A percentile compares a stretch with the other conserved stretches of the same genome.
These are phyloP conservation scores for Tetanocera ferruginea DNA, from an alignment of 2,888 invertebrate species.

Conservation along the genomic window DNA sequence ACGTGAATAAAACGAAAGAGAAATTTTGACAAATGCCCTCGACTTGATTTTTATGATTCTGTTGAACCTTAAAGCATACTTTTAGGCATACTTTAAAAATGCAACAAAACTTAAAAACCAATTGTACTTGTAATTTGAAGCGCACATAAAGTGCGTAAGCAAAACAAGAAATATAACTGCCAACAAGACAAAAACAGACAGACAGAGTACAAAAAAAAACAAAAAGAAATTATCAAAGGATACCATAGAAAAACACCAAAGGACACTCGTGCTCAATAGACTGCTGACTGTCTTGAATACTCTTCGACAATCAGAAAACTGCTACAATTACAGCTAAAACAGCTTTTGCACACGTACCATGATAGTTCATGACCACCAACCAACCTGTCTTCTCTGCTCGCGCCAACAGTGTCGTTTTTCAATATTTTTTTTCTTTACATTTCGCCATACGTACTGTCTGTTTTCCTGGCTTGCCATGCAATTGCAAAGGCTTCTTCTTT, in stretches of 20 bases:
- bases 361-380: background rate
- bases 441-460: background rate
- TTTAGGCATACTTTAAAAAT: background rate
- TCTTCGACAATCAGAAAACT: background rate
- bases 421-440: background rate
- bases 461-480: background rate
- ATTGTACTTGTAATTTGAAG: background rate
- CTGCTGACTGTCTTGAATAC: background rate
- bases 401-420: slow-evolving; percentile 8
- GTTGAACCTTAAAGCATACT: background rate
- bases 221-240: slow-evolving; percentile 20
- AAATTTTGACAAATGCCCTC: background rate
- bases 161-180: slow-evolving; percentile 1
- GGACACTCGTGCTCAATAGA: slow-evolving; percentile 5
- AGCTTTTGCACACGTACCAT: background rate
- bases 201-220: background rate
- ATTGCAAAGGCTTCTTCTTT: slow-evolving; percentile 22
- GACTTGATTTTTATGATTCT: background rate
- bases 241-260: slow-evolving; percentile 32
- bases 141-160: slow-evolving; percentile 22
- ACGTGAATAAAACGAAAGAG: background rate
- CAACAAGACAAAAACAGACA: background rate
- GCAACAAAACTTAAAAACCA: background rate
- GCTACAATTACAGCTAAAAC: background rate
- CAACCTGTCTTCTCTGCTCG: background rate